These are phyloP conservation scores for Ptyas mucosa DNA, from an alignment of 2,113 vertebrate species.

Conservation along the genomic window DNA sequence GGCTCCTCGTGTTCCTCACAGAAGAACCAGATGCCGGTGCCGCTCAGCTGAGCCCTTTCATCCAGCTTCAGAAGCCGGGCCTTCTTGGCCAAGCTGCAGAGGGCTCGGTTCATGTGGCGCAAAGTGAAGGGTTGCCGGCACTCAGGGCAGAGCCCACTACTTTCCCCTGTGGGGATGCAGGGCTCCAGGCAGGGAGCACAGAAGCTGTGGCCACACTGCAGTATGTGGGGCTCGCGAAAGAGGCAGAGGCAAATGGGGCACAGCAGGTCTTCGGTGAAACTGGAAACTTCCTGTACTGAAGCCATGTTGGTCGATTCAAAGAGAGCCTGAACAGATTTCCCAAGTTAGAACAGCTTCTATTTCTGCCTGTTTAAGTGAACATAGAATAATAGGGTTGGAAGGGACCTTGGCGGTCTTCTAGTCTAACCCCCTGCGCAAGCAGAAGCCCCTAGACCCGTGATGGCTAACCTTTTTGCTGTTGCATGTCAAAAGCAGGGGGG, in stretches of 20 bases:
- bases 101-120: conserved; percentile 4
- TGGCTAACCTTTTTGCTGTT: too few species aligned
- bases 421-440: too few species aligned
- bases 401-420: too few species aligned
- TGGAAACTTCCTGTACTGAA: neutral
- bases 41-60: neutral
- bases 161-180: conserved; percentile 8
- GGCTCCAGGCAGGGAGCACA: conserved; percentile 18
- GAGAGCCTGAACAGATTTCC: neutral
- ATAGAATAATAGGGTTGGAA: too few species aligned
- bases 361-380: neutral
- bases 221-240: conserved; percentile 17
- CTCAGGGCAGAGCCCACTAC: neutral
- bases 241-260: conserved; percentile 27
- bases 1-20: too few species aligned
- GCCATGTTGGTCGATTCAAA: neutral
- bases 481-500: too few species aligned
- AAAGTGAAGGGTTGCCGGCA: conserved; percentile 7
- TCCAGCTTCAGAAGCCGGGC: conserved; percentile 22
- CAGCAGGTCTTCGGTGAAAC: conserved; percentile 19
- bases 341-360: too few species aligned
- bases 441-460: too few species aligned
- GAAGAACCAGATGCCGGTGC: too few species aligned
- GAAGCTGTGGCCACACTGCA: conserved; percentile 35
- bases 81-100: conserved; percentile 14